Evolutionary conservation across 1,140 invertebrate genomes (phyloP).

Genomic region (Dermatophagoides farinae): DNA sequence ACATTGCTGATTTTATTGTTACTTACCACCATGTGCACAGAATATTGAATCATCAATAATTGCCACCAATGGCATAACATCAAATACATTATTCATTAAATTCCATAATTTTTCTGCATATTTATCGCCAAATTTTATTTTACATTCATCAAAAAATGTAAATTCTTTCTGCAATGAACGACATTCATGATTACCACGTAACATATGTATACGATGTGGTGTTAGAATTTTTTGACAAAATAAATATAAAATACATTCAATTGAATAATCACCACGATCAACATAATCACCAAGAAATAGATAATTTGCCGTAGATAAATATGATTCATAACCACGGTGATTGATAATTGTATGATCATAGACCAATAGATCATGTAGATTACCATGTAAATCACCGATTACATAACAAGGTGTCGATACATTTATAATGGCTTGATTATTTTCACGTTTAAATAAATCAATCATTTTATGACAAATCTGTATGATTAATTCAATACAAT

Average conservation of each 20-base stretch:
- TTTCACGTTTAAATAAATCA: constrained; percentile 21
- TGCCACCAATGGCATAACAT: constrained; percentile 43
- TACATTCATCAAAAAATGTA: constrained; percentile 30
- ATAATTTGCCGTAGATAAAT: constrained; percentile 34
- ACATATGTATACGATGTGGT: constrained; percentile 34
- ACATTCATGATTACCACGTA: constrained; percentile 43
- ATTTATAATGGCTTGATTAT: constrained; percentile 22
- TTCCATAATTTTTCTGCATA: constrained; percentile 38
- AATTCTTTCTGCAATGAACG: constrained; percentile 43
- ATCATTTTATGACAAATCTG: not conserved
- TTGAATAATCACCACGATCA: constrained; percentile 28
- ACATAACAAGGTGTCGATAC: constrained; percentile 34
- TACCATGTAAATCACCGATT: constrained; percentile 36
- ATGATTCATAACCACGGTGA: constrained; percentile 27
- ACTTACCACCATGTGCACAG: constrained; percentile 45
- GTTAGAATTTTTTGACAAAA: constrained; percentile 38
- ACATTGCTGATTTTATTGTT: constrained; percentile 16
- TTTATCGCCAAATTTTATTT: constrained; percentile 31
- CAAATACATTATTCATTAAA: constrained; percentile 38
- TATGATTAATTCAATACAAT: not conserved
- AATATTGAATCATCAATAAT: constrained; percentile 45
- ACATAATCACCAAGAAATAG: constrained; percentile 45
- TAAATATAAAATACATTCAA: constrained; percentile 36
- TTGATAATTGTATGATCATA: constrained; percentile 40
- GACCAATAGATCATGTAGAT: constrained; percentile 35